Conservation (phyloP, 2,113 vertebrate genomes). For the Callipepla californica region DNA sequence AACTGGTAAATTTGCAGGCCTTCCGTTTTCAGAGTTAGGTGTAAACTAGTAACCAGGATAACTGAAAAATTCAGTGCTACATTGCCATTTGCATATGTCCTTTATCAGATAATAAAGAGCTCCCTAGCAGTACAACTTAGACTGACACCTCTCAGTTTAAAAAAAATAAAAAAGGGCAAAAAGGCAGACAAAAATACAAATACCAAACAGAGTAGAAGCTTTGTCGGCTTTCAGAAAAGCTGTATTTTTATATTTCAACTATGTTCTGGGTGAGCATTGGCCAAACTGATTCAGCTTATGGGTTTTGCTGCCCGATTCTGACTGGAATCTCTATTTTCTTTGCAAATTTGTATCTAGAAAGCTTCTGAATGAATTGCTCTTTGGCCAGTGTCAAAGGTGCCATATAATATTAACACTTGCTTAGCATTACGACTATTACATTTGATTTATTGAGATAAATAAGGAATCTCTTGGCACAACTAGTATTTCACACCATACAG, state of each 20-base stretch:
- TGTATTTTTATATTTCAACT: neutral
- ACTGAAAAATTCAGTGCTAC: neutral
- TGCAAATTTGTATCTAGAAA: constrained; percentile 27
- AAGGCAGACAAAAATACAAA: neutral
- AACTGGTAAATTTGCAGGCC: neutral
- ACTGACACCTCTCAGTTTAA: neutral
- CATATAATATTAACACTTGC: constrained; percentile 31
- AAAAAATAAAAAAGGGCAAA: neutral
- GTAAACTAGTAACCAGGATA: neutral
- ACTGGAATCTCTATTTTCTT: constrained; percentile 8
- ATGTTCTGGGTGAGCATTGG: neutral
- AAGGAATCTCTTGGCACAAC: constrained; percentile 49
- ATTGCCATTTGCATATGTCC: neutral
- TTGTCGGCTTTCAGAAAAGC: constrained; percentile 2
- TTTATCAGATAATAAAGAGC: neutral
- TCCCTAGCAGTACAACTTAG: neutral
- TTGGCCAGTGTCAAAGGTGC: constrained; percentile 48
- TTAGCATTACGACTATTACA: constrained; percentile 58
- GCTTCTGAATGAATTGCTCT: constrained; percentile 27
- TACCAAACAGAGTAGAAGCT: neutral
- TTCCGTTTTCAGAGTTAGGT: neutral
- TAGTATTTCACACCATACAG: constrained; percentile 46
- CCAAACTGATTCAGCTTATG: neutral
- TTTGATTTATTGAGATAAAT: constrained; percentile 73
- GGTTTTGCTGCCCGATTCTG: neutral